Evolutionary conservation across 2,888 invertebrate species (phyloP), one percentile per base, ranked within the genome.

Genomic region (Notodonta dromedarius): DNA sequence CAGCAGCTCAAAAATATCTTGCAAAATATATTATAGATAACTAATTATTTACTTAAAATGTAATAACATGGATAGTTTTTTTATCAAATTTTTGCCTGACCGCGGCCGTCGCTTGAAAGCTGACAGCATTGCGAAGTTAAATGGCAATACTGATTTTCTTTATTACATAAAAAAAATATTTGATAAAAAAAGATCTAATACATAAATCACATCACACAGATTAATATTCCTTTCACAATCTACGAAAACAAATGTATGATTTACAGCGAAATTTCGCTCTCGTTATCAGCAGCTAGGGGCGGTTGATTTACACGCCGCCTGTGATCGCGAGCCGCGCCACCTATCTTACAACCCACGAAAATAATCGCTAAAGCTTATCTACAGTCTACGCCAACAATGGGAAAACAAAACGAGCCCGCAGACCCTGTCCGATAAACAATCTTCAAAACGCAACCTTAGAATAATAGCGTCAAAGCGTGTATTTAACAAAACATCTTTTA

Each of bases 211-310:
- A 76, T 74, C 75, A 72, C 70, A 67, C 59, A 72, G 65, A 69
- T 83, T 82, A 80, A 80, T 84, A 86, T 87, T 85, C 80, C 76
- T 73, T 67, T 69, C 77, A 68, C 80, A 81, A 80, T 80, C 76
- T 73, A 74, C 80, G 83, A 88, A 88, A 87, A 89, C 86, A 90
- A 89, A 89, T 86, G 86, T 89, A 88, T 91, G 90, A 91, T 91
- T 90, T 90, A 91, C 83, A 78, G 79, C 75, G 73, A 78, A 86
- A 85, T 86, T 87, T 86, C 80, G 82, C 82, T 83, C 81, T 79
- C 82, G 83, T 87, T 91, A 92, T 92, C 91, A 82, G 86, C 63
- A 68, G 68, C 72, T 71, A 76, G 87, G 89, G 90, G 76, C 79
- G 89, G 80, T 87, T 90, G 91, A 92, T 92, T 92, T 92, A 90